Conservation (phyloP, 2,888 invertebrate genomes). For the Pardosa pseudoannulata region DNA sequence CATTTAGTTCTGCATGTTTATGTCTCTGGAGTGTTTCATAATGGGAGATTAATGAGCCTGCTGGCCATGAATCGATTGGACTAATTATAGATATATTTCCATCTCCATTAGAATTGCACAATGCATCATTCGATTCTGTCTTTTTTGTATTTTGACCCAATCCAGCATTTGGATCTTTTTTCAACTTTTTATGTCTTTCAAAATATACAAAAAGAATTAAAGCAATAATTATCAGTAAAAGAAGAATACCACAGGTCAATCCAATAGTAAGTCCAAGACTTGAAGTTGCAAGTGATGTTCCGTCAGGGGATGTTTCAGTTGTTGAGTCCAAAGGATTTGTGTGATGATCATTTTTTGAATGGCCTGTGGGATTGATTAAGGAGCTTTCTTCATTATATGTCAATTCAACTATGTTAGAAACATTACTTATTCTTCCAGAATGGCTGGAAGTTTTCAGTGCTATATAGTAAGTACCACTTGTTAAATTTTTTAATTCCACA, state of each 20-base stretch:
- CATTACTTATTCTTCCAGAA: conserved; percentile 1
- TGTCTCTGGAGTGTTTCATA: conserved; percentile 43
- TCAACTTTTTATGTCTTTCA: not conserved
- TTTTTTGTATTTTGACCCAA: conserved; percentile 8
- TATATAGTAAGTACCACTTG: conserved; percentile 35
- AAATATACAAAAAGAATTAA: conserved; percentile 27
- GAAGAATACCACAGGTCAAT: conserved; percentile 18
- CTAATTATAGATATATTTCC: conserved; percentile 53
- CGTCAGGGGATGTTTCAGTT: not conserved
- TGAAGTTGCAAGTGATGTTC: not conserved
- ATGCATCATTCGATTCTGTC: conserved; percentile 37
- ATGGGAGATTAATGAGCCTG: conserved; percentile 36
- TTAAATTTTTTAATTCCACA: conserved; percentile 40
- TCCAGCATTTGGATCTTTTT: conserved; percentile 11
- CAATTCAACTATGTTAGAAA: conserved; percentile 52
- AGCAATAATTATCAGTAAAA: conserved; percentile 33
- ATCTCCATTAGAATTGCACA: conserved; percentile 15
- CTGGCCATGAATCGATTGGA: conserved; percentile 59
- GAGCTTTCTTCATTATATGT: not conserved
- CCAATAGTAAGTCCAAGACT: conserved; percentile 31
- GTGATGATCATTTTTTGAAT: not conserved
- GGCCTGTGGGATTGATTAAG: not conserved
- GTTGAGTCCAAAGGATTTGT: not conserved
- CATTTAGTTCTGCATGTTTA: conserved; percentile 19
- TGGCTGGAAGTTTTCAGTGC: conserved; percentile 30